Evolutionary conservation across 2,113 vertebrate species (phyloP).

Genomic region (Brevimyrus niger): DNA sequence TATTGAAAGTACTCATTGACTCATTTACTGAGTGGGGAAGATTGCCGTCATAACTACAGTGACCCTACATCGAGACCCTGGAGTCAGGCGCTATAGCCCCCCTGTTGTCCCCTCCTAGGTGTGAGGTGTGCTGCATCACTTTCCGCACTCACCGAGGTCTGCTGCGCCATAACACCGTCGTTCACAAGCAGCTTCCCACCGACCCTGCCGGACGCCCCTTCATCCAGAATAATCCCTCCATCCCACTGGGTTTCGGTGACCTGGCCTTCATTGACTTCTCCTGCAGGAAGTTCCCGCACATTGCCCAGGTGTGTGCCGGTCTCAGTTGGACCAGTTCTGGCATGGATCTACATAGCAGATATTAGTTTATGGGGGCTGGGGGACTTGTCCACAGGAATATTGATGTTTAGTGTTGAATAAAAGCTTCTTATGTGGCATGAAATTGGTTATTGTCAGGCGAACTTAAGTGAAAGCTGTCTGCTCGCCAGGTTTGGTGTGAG

Average conservation of each 20-base stretch:
- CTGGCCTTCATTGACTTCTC: slow-evolving; percentile 97
- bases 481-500: slow-evolving; percentile 89
- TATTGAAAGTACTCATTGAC: neutral
- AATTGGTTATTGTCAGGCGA: neutral
- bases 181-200: slow-evolving; percentile 88
- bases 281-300: slow-evolving; percentile 87
- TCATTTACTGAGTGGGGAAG: neutral
- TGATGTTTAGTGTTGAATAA: neutral
- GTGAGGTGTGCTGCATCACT: slow-evolving; percentile 85
- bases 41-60: neutral
- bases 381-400: neutral
- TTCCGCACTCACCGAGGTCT: slow-evolving; percentile 88
- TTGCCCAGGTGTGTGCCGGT: slow-evolving; percentile 80
- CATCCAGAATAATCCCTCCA: slow-evolving; percentile 96
- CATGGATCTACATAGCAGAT: neutral
- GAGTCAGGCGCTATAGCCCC: neutral
- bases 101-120: slow-evolving; percentile 55
- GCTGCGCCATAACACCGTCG: slow-evolving; percentile 82
- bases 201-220: slow-evolving; percentile 83
- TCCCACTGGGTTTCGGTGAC: slow-evolving; percentile 92
- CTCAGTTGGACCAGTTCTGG: neutral
- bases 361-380: neutral
- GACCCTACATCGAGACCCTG: neutral
- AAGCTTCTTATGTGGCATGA: neutral
- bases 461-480: neutral